Conservation (phyloP, 2,888 invertebrate species). For the Drosophila birchii region DNA sequence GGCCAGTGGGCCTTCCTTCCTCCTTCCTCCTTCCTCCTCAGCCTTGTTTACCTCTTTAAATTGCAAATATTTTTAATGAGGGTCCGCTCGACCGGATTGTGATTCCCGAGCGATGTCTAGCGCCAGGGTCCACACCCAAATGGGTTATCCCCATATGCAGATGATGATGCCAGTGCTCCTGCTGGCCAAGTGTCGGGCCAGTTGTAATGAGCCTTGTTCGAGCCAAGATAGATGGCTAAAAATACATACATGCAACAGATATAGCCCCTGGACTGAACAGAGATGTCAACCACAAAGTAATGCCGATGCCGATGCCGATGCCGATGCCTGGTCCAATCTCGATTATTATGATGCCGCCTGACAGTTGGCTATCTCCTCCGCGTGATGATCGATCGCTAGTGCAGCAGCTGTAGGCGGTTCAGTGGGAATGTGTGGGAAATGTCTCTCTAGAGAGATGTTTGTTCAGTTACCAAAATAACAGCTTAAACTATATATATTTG, state of each 20-base stretch:
- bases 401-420: conserved; percentile 10
- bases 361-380: conserved; percentile 25
- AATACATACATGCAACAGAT: conserved; percentile 37
- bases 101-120: conserved; percentile 36
- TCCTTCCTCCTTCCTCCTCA: background rate
- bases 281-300: conserved; percentile 40
- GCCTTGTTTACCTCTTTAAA: conserved; percentile 58
- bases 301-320: conserved; percentile 6
- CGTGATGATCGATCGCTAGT: conserved; percentile 9
- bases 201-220: conserved; percentile 73
- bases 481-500: background rate
- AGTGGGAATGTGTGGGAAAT: conserved; percentile 17
- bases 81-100: background rate
- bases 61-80: conserved; percentile 77
- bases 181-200: conserved; percentile 66
- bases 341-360: conserved; percentile 42
- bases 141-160: conserved; percentile 38
- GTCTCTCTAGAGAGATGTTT: background rate
- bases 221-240: conserved; percentile 41
- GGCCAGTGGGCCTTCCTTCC: background rate
- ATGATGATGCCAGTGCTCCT: conserved; percentile 20
- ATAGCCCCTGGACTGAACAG: conserved; percentile 34
- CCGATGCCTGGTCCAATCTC: conserved; percentile 9
- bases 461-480: background rate
- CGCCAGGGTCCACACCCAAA: conserved; percentile 51